Conservation (phyloP, 2,888 invertebrate genomes). For the Lasiommata megera region DNA sequence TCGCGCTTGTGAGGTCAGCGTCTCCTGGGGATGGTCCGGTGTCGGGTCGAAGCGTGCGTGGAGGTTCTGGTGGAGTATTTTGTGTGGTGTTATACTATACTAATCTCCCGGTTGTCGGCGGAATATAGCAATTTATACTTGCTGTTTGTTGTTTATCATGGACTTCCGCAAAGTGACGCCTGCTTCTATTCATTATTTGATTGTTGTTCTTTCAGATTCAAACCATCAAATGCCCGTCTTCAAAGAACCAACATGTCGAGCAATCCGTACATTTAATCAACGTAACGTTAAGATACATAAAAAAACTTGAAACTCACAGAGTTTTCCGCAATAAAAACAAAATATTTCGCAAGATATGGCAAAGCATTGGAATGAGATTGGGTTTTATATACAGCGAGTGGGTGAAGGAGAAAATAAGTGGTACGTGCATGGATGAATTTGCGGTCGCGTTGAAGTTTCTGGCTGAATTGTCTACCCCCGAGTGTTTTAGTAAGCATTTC, state of each 20-base stretch:
- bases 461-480: constrained; percentile 58
- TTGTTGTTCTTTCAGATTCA: constrained; percentile 61
- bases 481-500: constrained; percentile 52
- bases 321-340: constrained; percentile 60
- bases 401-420: constrained; percentile 37
- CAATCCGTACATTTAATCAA: constrained; percentile 60
- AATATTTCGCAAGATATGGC: constrained; percentile 58
- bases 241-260: constrained; percentile 57
- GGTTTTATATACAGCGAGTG: constrained; percentile 38
- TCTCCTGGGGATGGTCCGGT: no score
- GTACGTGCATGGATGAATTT: constrained; percentile 51
- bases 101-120: no score
- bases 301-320: constrained; percentile 59
- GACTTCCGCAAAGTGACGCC: no score
- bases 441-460: constrained; percentile 55
- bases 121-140: no score
- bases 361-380: constrained; percentile 49
- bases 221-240: constrained; percentile 46
- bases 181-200: no score
- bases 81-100: no score
- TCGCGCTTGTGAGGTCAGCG: no score
- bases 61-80: no score
- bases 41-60: no score
- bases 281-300: constrained; percentile 55
- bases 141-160: no score